Conservation (phyloP, 2,888 invertebrate species). For the Nymphalis c-album region DNA sequence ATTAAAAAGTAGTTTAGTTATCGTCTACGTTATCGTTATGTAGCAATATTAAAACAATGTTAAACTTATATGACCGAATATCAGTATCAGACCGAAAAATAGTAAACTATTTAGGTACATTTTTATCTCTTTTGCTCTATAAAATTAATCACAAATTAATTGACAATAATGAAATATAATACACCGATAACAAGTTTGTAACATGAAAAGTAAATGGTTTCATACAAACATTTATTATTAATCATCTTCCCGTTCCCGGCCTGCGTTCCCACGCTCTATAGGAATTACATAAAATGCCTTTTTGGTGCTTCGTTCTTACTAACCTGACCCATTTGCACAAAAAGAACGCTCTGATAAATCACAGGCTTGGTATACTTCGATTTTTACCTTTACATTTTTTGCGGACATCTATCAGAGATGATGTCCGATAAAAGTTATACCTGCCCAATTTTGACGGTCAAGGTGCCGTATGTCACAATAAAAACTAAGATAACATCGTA, state of each 20-base stretch:
- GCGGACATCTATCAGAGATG: constrained; percentile 62
- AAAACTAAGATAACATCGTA: constrained; percentile 62
- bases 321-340: constrained; percentile 78
- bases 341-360: constrained; percentile 77
- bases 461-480: constrained; percentile 78
- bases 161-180: too few relatives aligned
- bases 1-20: too few relatives aligned
- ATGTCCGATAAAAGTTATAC: constrained; percentile 67
- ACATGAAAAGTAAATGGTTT: not conserved
- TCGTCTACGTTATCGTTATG: too few relatives aligned
- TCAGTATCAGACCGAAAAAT: too few relatives aligned
- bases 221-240: constrained; percentile 3
- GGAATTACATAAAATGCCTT: constrained; percentile 78
- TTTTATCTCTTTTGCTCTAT: too few relatives aligned
- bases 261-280: constrained; percentile 70
- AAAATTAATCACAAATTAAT: too few relatives aligned
- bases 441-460: constrained; percentile 76
- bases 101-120: too few relatives aligned
- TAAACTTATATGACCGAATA: too few relatives aligned
- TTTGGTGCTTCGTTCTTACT: constrained; percentile 77
- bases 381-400: constrained; percentile 71
- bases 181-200: too few relatives aligned
- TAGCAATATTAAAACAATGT: too few relatives aligned
- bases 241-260: constrained; percentile 33
- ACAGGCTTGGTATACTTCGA: constrained; percentile 72